Conservation (phyloP, 2,113 vertebrate genomes). For the Pipa parva region DNA sequence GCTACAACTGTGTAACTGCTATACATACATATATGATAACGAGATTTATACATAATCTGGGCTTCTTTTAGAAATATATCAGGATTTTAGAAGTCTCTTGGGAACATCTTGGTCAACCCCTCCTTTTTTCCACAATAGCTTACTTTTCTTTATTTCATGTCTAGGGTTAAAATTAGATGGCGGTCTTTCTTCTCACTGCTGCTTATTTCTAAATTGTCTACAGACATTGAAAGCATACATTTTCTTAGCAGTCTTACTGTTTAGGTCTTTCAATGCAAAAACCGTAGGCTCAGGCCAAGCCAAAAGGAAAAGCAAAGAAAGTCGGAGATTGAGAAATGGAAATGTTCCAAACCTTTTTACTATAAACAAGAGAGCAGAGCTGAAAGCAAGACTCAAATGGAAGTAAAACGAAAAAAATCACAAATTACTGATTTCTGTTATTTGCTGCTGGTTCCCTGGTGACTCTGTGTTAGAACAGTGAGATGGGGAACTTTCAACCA, state of each 20-base stretch:
- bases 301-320: slow-evolving; percentile 1
- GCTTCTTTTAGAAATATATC: too few species aligned
- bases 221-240: neutral
- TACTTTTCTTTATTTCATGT: too few species aligned
- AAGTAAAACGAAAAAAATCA: slow-evolving; percentile 14
- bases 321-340: slow-evolving; percentile 10
- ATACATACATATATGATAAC: too few species aligned
- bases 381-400: slow-evolving; percentile 17
- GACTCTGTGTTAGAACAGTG: slow-evolving; percentile 10
- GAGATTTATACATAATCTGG: too few species aligned
- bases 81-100: too few species aligned
- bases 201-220: neutral
- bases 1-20: too few species aligned
- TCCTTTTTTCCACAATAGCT: too few species aligned
- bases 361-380: slow-evolving; percentile 7
- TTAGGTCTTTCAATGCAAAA: neutral
- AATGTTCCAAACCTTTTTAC: slow-evolving; percentile 9
- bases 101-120: too few species aligned
- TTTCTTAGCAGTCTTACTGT: neutral
- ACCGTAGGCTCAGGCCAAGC: slow-evolving; percentile 1
- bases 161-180: too few species aligned
- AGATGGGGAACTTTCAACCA: slow-evolving; percentile 6
- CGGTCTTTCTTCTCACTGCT: too few species aligned
- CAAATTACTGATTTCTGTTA: slow-evolving; percentile 32
- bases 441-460: slow-evolving; percentile 18